These are phyloP conservation scores for Cardiocondyla obscurior DNA, from an alignment of 1,140 invertebrate species.

Conservation along the genomic window DNA sequence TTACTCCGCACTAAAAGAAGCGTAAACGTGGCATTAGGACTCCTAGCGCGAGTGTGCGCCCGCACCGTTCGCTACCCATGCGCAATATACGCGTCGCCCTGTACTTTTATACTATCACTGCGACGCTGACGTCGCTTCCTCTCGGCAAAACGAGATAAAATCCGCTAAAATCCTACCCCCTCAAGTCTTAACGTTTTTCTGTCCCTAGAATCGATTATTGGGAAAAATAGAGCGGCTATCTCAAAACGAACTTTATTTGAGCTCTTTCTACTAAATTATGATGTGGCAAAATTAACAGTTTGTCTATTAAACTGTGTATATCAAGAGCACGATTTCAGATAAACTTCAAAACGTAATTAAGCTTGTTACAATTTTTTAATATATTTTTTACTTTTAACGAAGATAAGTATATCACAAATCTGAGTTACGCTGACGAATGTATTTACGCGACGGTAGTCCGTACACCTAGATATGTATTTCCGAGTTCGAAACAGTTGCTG, in stretches of 20 bases:
- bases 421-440: background rate
- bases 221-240: background rate
- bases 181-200: conserved; percentile 27
- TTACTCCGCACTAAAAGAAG: conserved; percentile 67
- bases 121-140: background rate
- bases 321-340: background rate
- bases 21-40: conserved; percentile 63
- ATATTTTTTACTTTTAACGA: background rate
- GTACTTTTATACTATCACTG: background rate
- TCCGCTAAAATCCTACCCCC: background rate
- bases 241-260: background rate
- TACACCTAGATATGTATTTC: conserved; percentile 23
- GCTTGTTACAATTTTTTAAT: background rate
- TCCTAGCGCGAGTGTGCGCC: background rate
- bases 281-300: background rate
- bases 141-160: conserved; percentile 31
- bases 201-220: background rate
- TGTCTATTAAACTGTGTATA: background rate
- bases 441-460: conserved; percentile 1
- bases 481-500: conserved; percentile 48
- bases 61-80: background rate
- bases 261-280: background rate
- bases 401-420: conserved; percentile 24
- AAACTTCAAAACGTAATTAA: background rate
- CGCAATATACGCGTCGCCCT: background rate